phyloP scores from a whole-genome alignment of 1,140 invertebrate genomes.

The Drosophila navojoa region DNA sequence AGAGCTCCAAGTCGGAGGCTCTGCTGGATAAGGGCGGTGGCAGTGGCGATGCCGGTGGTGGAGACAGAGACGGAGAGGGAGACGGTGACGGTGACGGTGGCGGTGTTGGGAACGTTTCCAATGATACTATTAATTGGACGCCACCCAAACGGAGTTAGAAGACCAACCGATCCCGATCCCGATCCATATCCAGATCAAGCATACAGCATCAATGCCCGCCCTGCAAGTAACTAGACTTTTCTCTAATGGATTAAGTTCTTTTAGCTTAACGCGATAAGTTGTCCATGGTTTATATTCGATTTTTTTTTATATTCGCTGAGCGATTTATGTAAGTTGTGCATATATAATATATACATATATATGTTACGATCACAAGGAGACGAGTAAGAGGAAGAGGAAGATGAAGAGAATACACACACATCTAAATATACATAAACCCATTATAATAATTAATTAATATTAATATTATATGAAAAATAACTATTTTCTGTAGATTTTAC shows the following conservation, averaged over 20 bases:
- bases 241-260: constrained; percentile 1
- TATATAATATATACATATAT: constrained; percentile 18
- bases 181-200: background rate
- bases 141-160: constrained; percentile 1
- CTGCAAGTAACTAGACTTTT: background rate
- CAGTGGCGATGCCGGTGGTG: background rate
- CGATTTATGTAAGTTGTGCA: constrained; percentile 14
- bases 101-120: constrained; percentile 7
- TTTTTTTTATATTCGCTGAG: constrained; percentile 3
- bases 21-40: constrained; percentile 38
- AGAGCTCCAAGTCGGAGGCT: constrained; percentile 77
- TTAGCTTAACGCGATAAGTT: constrained; percentile 5
- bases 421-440: constrained; percentile 15
- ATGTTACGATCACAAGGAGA: constrained; percentile 4
- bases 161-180: background rate
- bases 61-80: no score
- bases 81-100: background rate
- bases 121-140: constrained; percentile 33
- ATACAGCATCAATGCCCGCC: background rate
- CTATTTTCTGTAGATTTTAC: constrained; percentile 59
- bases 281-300: background rate
- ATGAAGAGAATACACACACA: constrained; percentile 6
- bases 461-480: constrained; percentile 12
- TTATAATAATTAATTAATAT: constrained; percentile 30
- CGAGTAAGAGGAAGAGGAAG: background rate